Evolutionary conservation across 92 coral and sea anemone genomes (phyloP).

Genomic region (Porites rus): DNA sequence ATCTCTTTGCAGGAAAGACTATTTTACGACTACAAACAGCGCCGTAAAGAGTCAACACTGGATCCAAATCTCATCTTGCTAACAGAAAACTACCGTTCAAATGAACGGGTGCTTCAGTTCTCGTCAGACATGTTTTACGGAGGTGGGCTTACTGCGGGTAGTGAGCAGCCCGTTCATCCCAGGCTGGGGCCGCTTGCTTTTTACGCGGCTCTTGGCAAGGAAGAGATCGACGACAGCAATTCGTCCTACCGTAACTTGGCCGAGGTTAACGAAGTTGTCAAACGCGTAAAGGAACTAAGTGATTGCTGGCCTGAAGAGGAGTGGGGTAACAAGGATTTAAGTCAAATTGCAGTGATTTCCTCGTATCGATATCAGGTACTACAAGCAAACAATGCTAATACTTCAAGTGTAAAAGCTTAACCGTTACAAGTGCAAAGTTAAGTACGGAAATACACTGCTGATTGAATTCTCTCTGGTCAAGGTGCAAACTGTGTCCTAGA

Average conservation of each 20-base stretch:
- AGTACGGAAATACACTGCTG: too few relatives aligned
- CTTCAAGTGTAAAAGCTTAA: too few relatives aligned
- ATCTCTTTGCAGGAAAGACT: conserved; percentile 66
- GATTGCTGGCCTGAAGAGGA: conserved; percentile 58
- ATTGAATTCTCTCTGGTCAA: too few relatives aligned
- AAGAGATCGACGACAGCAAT: conserved; percentile 30
- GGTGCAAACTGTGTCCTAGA: too few relatives aligned
- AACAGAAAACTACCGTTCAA: conserved; percentile 73
- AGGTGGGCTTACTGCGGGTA: conserved; percentile 40
- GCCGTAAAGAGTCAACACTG: background rate
- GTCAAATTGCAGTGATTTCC: conserved; percentile 57
- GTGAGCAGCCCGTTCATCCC: conserved; percentile 40
- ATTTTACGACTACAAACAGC: conserved; percentile 48
- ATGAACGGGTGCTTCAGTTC: conserved; percentile 56
- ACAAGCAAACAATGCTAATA: background rate
- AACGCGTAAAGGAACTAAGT: conserved; percentile 54
- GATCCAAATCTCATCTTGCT: conserved; percentile 49
- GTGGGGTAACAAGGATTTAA: conserved; percentile 53
- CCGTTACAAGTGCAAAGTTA: too few relatives aligned
- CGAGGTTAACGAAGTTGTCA: conserved; percentile 64
- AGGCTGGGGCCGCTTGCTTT: conserved; percentile 50
- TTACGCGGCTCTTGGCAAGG: conserved; percentile 45
- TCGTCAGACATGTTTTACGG: conserved; percentile 72
- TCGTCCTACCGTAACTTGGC: conserved; percentile 63
- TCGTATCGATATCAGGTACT: conserved; percentile 67